Evolutionary conservation across 2,113 vertebrate genomes (phyloP).

Genomic region (Australoheros scitulus): DNA sequence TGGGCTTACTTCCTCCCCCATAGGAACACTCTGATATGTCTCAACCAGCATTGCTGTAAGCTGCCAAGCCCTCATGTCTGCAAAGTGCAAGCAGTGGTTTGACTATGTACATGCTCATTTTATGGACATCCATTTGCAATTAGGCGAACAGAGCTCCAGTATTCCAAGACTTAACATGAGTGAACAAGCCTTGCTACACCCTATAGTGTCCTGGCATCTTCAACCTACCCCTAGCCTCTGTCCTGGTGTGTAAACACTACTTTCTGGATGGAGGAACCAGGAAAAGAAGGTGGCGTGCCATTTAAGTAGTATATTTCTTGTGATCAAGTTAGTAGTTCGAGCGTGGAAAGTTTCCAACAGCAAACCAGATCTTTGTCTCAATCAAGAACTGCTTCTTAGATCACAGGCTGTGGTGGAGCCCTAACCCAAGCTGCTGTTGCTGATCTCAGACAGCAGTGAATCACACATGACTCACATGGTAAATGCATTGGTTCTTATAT

Average conservation of each 20-base stretch:
- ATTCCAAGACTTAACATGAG: neutral
- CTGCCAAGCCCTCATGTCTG: neutral
- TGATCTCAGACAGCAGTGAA: neutral
- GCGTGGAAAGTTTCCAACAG: fast-evolving
- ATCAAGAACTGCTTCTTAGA: neutral
- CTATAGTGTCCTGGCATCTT: neutral
- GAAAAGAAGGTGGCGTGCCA: neutral
- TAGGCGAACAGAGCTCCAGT: fast-evolving
- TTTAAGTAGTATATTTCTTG: neutral
- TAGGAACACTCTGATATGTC: neutral
- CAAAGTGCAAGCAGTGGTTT: neutral
- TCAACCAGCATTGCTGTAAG: neutral
- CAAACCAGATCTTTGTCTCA: no score
- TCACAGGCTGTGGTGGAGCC: neutral
- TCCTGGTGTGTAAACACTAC: neutral
- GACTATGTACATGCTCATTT: neutral
- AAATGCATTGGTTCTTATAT: no score
- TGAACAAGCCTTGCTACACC: neutral
- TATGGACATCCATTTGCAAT: neutral
- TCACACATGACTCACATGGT: neutral
- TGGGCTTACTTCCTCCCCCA: neutral
- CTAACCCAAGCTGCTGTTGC: neutral
- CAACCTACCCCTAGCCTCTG: neutral
- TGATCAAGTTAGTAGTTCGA: neutral
- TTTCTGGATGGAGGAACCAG: neutral